Evolutionary conservation across 2,888 invertebrate genomes (phyloP), one percentile per base, ranked within the genome.

Genomic region (Leptopterna dolabrata): DNA sequence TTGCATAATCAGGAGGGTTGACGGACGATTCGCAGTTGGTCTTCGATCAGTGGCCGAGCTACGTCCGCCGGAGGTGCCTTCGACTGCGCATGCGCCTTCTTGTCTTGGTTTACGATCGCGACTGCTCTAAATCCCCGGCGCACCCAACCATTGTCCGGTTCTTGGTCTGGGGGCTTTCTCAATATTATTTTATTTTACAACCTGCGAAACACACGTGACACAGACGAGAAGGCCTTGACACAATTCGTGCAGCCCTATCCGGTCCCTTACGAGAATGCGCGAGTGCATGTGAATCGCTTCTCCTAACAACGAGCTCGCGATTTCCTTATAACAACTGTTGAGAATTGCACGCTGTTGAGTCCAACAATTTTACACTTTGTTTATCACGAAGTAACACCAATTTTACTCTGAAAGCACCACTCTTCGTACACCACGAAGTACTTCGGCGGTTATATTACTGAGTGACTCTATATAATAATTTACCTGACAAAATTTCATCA

Each of bases 151-250:
- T 63, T 63, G 63, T 63, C 63, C 63, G 13, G 63, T 63, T 63
- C 63, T 24, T 19, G 63, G 63, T 24, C 63, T 63, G 63, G 63
- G 63, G 63, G 36, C n/a, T 63, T 63, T 24, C 63, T 63, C 63
- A 63, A 63, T n/a, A n/a, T 63, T 63, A 63, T 63, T 63, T 63
- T 63, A 63, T 24, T 63, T 63, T 63, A 63, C 63, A 63, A 63
- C 63, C 63, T 24, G 63, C 27, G 63, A 63, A 63, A 63, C 63
- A 63, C 63, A 63, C 63, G 63, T 63, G 63, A 63, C 24, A 63
- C 63, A 2, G 63, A 63, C 24, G 47, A 4, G 47, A 16, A 19
- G 55, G 55, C 55, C 55, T 19, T 63, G 63, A 63, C 63, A 63
- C 63, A 24, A 63, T 63, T 63, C 63, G 63, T 63, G 63, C 63